Evolutionary conservation across 1,140 invertebrate genomes (phyloP), one percentile per base, ranked within the genome.

Genomic region (Proctacanthus coquilletti): DNA sequence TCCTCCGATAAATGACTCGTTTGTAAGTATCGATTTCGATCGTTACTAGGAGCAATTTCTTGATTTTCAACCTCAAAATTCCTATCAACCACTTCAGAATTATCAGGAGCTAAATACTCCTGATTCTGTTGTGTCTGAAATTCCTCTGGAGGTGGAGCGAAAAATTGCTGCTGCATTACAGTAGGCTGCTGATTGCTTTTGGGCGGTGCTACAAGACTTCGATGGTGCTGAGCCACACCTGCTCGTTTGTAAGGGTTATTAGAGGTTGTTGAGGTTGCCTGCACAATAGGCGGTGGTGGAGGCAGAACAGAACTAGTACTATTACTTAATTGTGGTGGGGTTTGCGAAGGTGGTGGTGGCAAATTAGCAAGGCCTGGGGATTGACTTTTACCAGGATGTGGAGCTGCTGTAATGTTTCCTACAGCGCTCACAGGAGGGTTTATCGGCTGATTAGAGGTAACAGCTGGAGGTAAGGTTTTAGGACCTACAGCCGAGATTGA

Each of bases 1-100:
- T 62, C 63, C 46, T 71, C 70, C 3, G 72, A 74, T 13, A 80
- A 53, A 45, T 78, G 75, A 8, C 74, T 75, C 5, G 76, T 80
- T 58, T 79, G 75, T 38, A 80, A 54, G 55, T 79, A 80, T 50
- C 79, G 72, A 47, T 78, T 77, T 41, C 77, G 62, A 47, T 77
- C 74, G 55, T 72, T 74, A 40, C 68, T 69, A 21, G 36, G 21
- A 18, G 38, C 27, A 25, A 45, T 30, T 38, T 32, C 41, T 17
- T 44, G 42, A 46, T 46, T 46, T 35, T 46, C 45, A 9, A 27
- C 23, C 13, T 27, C 23, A 27, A 27, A 27, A 9, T 8, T 13
- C 13, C 59, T 35, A 52, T 74, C 70, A 3, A 71, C 70, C 39
- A 69, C 56, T 53, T 76, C 74, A 2, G 72, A 72, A 52, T 75